phyloP scores from a whole-genome alignment of 2,888 invertebrate genomes.

The Linnaemya vulpina region DNA sequence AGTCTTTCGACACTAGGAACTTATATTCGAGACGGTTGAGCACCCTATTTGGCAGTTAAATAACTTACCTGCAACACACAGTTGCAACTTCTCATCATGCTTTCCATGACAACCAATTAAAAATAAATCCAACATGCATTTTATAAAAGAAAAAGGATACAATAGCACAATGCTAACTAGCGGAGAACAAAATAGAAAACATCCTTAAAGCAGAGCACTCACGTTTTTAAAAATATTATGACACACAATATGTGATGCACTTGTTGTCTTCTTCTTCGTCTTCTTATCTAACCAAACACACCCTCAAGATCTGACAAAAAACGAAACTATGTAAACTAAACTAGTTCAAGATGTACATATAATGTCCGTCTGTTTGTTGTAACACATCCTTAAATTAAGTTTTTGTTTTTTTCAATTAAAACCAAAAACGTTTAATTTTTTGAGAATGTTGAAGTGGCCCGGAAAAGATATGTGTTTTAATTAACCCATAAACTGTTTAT shows the following conservation, averaged over 20 bases:
- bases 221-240: constrained; percentile 46
- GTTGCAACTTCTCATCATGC: constrained; percentile 66
- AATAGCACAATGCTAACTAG: constrained; percentile 3
- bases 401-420: no score
- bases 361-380: no score
- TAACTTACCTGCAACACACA: constrained; percentile 69
- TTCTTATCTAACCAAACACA: not conserved
- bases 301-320: constrained; percentile 31
- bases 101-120: constrained; percentile 62
- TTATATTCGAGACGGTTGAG: no score
- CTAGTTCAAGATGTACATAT: constrained; percentile 50
- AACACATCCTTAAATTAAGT: no score
- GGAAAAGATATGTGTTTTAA: no score
- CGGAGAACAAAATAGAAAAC: not conserved
- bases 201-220: constrained; percentile 44
- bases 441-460: no score
- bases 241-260: constrained; percentile 15
- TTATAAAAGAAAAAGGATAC: constrained; percentile 26
- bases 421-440: no score
- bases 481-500: no score
- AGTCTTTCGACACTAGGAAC: no score
- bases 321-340: constrained; percentile 41
- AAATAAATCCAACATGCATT: not conserved
- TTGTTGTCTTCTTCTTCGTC: not conserved
- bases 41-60: constrained; percentile 29